Evolutionary conservation across 2,113 vertebrate species (phyloP).

Genomic region (Epinephelus moara): DNA sequence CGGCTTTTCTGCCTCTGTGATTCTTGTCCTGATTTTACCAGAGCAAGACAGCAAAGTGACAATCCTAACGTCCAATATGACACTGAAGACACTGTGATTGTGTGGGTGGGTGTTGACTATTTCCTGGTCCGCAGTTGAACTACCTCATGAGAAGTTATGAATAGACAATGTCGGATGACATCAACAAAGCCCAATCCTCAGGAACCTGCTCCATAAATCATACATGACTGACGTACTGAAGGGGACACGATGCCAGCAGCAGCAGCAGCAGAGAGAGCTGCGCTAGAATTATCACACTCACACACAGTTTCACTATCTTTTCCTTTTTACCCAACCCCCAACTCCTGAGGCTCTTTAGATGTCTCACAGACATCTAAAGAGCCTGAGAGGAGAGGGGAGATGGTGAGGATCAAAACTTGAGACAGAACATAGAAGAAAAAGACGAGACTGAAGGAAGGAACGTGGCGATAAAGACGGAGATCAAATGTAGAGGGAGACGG

Average conservation of each 20-base stretch:
- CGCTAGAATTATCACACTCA: conserved; percentile 57
- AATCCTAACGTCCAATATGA: neutral
- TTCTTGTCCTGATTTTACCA: neutral
- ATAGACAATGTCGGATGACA: conserved; percentile 49
- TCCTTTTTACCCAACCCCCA: conserved; percentile 71
- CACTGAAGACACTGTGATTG: neutral
- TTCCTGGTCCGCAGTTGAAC: conserved; percentile 3
- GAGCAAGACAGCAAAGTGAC: neutral
- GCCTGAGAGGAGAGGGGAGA: conserved; percentile 51
- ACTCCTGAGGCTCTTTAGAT: conserved; percentile 68
- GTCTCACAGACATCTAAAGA: conserved; percentile 66
- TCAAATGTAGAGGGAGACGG: conserved; percentile 45
- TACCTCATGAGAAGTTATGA: conserved; percentile 38
- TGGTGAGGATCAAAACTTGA: conserved; percentile 67
- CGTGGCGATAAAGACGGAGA: conserved; percentile 47
- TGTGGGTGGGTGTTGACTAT: neutral
- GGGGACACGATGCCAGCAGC: conserved; percentile 41
- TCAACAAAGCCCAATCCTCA: conserved; percentile 57
- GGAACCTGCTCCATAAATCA: conserved; percentile 70
- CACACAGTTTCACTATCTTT: conserved; percentile 56
- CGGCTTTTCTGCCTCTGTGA: neutral
- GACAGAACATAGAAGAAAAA: conserved; percentile 49
- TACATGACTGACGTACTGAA: conserved; percentile 55
- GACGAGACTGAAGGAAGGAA: conserved; percentile 47
- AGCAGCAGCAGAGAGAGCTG: conserved; percentile 16